A percentile compares a stretch with the other conserved stretches of the same genome.
phyloP scores from a whole-genome alignment of 2,888 invertebrate genomes.

The Cordylochernes scorpioides region DNA sequence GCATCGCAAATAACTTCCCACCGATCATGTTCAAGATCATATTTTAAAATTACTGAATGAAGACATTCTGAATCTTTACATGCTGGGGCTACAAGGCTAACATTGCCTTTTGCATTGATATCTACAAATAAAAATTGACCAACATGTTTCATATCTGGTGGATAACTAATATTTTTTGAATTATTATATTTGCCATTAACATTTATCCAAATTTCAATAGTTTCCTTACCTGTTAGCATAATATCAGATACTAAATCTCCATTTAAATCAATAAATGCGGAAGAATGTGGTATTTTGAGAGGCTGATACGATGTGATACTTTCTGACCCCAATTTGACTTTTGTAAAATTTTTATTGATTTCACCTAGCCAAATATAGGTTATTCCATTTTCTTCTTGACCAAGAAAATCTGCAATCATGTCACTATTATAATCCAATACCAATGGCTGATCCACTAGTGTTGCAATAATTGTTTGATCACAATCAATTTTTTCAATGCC shows the following conservation, averaged over 20 bases:
- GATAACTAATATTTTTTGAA: not conserved
- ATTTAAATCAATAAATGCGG: conserved; percentile 67
- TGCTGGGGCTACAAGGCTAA: conserved; percentile 55
- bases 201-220: conserved; percentile 23
- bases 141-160: conserved; percentile 19
- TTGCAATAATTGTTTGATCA: conserved; percentile 1
- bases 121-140: conserved; percentile 69
- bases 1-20: conserved; percentile 5
- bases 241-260: conserved; percentile 58
- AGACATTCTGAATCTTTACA: conserved; percentile 40
- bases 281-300: conserved; percentile 55
- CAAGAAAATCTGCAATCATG: conserved; percentile 74
- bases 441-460: conserved; percentile 39
- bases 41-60: conserved; percentile 16
- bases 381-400: conserved; percentile 28
- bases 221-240: conserved; percentile 39
- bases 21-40: conserved; percentile 1
- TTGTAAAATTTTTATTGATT: conserved; percentile 3
- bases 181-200: conserved; percentile 18
- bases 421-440: conserved; percentile 64
- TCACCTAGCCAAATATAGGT: conserved; percentile 12
- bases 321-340: too few species aligned
- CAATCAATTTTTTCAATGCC: conserved; percentile 5
- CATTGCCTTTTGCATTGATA: conserved; percentile 46
- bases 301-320: too few species aligned